A percentile compares a stretch with the other conserved stretches of the same genome.
phyloP scores from a whole-genome alignment of 2,113 vertebrate genomes.

The Deroptyus accipitrinus region DNA sequence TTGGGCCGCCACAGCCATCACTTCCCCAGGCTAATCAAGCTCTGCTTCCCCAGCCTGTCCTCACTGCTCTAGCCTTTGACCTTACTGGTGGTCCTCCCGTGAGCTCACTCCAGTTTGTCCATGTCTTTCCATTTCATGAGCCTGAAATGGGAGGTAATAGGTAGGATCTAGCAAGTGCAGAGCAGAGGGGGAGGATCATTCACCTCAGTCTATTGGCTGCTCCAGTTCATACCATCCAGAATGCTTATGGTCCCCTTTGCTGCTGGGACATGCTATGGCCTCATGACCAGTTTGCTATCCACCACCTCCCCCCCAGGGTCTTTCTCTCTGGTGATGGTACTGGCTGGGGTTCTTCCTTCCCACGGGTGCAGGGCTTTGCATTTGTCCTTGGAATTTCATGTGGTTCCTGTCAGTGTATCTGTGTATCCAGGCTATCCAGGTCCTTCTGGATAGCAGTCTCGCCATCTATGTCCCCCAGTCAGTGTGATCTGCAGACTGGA shows the following conservation, averaged over 20 bases:
- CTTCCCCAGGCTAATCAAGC: neutral
- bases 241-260: neutral
- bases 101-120: neutral
- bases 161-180: neutral
- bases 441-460: neutral
- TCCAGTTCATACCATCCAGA: neutral
- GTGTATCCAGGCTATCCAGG: neutral
- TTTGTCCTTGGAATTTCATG: neutral
- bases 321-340: neutral
- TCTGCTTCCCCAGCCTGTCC: neutral
- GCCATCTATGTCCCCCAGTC: neutral
- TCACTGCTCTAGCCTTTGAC: neutral
- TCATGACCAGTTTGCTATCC: neutral
- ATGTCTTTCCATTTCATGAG: neutral
- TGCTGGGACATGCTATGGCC: neutral
- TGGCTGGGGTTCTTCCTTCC: neutral
- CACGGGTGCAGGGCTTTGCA: neutral
- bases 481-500: neutral
- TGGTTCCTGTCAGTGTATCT: neutral
- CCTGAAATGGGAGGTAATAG: neutral
- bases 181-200: neutral
- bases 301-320: no score
- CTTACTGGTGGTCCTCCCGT: neutral
- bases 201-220: neutral
- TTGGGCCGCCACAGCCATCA: neutral